Evolutionary conservation across 2,888 invertebrate species (phyloP).

Genomic region (Lochmaea crataegi): DNA sequence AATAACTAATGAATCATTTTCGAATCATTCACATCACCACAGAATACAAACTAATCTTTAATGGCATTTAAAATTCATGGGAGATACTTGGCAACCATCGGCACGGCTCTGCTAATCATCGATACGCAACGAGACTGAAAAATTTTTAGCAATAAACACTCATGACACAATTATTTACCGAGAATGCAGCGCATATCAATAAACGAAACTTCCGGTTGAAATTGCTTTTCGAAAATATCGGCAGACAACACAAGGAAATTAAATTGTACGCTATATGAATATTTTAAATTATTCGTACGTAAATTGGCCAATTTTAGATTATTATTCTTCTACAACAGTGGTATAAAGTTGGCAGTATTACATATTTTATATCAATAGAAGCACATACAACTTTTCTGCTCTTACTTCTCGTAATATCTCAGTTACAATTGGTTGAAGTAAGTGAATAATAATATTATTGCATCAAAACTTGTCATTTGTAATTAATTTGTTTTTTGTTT

Average conservation of each 20-base stretch:
- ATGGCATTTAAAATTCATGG: constrained; percentile 54
- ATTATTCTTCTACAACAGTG: background rate
- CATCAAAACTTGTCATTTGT: too few relatives aligned
- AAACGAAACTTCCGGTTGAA: constrained; percentile 50
- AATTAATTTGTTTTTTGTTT: too few relatives aligned
- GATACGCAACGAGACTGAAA: constrained; percentile 55
- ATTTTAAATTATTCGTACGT: constrained; percentile 19
- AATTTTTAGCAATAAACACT: constrained; percentile 53
- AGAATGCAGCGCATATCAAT: constrained; percentile 51
- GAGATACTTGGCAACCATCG: constrained; percentile 48
- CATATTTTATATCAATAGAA: too few relatives aligned
- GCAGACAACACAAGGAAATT: constrained; percentile 40
- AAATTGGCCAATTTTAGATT: background rate
- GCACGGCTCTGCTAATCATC: constrained; percentile 58
- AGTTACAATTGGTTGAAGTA: too few relatives aligned
- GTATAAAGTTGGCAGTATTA: too few relatives aligned
- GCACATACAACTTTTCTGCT: too few relatives aligned
- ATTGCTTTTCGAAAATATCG: constrained; percentile 42
- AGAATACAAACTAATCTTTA: constrained; percentile 56
- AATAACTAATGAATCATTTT: constrained; percentile 56
- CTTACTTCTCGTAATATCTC: too few relatives aligned
- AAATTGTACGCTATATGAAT: constrained; percentile 38
- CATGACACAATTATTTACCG: constrained; percentile 57
- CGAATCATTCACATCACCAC: constrained; percentile 49
- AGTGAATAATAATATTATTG: too few relatives aligned